Conservation (phyloP, 2,113 vertebrate genomes). For the Nothocercus julius region DNA sequence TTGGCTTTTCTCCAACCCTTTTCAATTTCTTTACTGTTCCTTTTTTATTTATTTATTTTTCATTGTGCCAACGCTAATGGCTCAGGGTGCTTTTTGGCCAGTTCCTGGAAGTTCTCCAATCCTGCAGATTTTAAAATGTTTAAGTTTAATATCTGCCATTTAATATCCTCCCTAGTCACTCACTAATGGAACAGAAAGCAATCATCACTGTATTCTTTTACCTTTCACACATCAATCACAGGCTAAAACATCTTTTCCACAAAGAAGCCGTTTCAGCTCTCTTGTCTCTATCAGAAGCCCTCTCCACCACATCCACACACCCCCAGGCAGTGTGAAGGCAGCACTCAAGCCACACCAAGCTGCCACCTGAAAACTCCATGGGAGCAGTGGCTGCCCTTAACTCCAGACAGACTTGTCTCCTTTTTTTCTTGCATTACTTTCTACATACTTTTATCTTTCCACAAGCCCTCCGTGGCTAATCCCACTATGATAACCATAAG, state of each 20-base stretch:
- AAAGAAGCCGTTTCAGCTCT: background rate
- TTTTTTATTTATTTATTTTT: slow-evolving; percentile 26
- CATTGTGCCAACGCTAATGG: slow-evolving; percentile 16
- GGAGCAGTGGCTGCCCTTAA: background rate
- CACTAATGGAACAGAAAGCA: slow-evolving; percentile 49
- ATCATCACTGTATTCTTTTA: background rate
- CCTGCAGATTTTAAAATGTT: slow-evolving; percentile 19
- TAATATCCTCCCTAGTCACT: slow-evolving; percentile 40
- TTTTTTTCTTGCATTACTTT: background rate
- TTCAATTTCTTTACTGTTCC: slow-evolving; percentile 15
- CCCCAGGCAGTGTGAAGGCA: background rate
- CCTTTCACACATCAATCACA: slow-evolving; percentile 36
- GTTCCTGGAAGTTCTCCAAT: slow-evolving; percentile 44
- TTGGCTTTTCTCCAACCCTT: slow-evolving; percentile 47
- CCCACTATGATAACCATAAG: fast-evolving
- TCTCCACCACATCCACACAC: background rate
- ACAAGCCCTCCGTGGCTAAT: background rate
- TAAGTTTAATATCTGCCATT: slow-evolving; percentile 47
- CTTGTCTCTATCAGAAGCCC: background rate
- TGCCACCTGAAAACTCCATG: fast-evolving
- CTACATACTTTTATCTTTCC: background rate
- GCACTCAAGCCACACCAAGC: background rate
- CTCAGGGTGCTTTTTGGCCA: slow-evolving; percentile 34
- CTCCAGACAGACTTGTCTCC: background rate
- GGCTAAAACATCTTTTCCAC: background rate